Evolutionary conservation across 2,888 invertebrate species (phyloP).

Genomic region (Platypus cylindrus): DNA sequence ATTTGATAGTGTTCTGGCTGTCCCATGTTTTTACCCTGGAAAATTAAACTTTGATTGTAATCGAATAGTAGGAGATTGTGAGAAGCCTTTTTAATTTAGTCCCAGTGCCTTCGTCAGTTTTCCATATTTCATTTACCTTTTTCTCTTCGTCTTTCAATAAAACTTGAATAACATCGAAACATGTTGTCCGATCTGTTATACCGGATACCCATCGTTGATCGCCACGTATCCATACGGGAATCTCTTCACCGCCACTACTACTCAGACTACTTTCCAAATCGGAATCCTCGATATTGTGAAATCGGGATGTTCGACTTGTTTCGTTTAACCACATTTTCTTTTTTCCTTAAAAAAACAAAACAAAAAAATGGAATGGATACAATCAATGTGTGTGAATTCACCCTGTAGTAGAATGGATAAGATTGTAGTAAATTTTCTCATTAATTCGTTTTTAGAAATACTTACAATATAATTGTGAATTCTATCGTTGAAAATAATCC

Average conservation of each 20-base stretch:
- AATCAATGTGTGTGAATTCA: too few relatives aligned
- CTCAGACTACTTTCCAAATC: slow-evolving; percentile 30
- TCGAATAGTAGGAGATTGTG: too few relatives aligned
- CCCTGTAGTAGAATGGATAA: too few relatives aligned
- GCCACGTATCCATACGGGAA: slow-evolving; percentile 63
- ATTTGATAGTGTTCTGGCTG: slow-evolving; percentile 47
- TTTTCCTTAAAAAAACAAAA: slow-evolving; percentile 11
- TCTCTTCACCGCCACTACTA: slow-evolving; percentile 50
- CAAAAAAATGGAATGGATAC: neutral
- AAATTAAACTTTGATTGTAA: slow-evolving; percentile 10
- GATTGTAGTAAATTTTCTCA: too few relatives aligned
- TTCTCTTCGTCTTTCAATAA: slow-evolving; percentile 44
- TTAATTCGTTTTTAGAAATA: too few relatives aligned
- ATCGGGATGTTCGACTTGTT: slow-evolving; percentile 18
- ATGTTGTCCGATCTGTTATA: slow-evolving; percentile 61
- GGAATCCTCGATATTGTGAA: slow-evolving; percentile 24
- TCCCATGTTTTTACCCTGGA: slow-evolving; percentile 31
- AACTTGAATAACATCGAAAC: slow-evolving; percentile 64
- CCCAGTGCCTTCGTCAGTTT: too few relatives aligned
- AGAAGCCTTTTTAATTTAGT: too few relatives aligned
- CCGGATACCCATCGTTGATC: slow-evolving; percentile 73
- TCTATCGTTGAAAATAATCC: too few relatives aligned
- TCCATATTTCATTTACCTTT: slow-evolving; percentile 28
- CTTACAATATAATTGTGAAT: too few relatives aligned
- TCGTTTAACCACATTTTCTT: slow-evolving; percentile 29